Conservation (phyloP, 2,797 vertebrate genomes). For the Typhlichthys eigenmanni region DNA sequence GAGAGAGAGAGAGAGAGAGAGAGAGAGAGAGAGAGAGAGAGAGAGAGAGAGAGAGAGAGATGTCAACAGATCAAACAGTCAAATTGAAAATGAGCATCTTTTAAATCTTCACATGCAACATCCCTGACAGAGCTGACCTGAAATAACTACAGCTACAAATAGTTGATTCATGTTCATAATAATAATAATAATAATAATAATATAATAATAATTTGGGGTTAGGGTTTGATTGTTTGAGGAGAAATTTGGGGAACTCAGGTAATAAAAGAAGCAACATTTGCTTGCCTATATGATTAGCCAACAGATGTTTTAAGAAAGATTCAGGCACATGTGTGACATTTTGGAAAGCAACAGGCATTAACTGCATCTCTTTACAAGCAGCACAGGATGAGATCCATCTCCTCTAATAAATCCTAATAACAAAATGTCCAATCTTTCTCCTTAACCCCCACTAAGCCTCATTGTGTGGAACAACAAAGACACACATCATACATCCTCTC, state of each 20-base stretch:
- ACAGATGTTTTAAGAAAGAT: slow-evolving; percentile 54
- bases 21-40: slow-evolving; percentile 32
- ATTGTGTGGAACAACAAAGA: slow-evolving; percentile 50
- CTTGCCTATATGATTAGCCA: slow-evolving; percentile 27
- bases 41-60: slow-evolving; percentile 36
- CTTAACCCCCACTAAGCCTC: slow-evolving; percentile 48
- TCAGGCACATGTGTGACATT: slow-evolving; percentile 79
- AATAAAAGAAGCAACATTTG: slow-evolving; percentile 17
- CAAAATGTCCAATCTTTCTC: slow-evolving; percentile 7
- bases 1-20: slow-evolving; percentile 9
- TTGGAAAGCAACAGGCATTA: slow-evolving; percentile 66
- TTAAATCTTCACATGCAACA: slow-evolving; percentile 36
- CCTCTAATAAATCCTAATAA: too few species aligned
- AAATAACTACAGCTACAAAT: slow-evolving; percentile 14
- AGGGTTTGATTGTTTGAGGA: slow-evolving; percentile 34
- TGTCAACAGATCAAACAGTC: slow-evolving; percentile 31
- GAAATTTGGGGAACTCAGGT: slow-evolving; percentile 15
- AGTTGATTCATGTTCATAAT: slow-evolving; percentile 22
- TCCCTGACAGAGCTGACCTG: slow-evolving; percentile 19
- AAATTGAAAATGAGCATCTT: slow-evolving; percentile 15
- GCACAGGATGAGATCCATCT: slow-evolving; percentile 22
- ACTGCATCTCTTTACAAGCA: slow-evolving; percentile 52
- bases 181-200: slow-evolving; percentile 13
- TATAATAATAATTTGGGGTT: slow-evolving; percentile 4
- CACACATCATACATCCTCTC: slow-evolving; percentile 9